phyloP scores from a whole-genome alignment of 1,140 invertebrate genomes.

The Drosophila mojavensis region DNA sequence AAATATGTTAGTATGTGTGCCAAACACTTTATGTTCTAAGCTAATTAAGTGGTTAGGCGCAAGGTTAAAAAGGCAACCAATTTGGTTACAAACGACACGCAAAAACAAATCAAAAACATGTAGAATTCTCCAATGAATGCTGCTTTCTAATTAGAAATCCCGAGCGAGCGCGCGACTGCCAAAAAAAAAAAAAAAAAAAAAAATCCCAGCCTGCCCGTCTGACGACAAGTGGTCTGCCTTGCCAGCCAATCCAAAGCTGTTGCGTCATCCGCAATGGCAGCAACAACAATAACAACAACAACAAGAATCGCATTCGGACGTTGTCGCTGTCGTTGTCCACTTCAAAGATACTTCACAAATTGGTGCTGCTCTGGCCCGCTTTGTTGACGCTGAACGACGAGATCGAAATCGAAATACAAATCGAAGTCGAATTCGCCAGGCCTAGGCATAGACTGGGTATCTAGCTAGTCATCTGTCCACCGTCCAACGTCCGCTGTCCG shows the following conservation, averaged over 20 bases:
- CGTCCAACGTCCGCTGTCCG: slow-evolving; percentile 35
- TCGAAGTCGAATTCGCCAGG: slow-evolving; percentile 41
- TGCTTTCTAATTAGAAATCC: slow-evolving; percentile 61
- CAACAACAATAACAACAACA: slow-evolving; percentile 63
- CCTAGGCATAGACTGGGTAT: slow-evolving; percentile 25
- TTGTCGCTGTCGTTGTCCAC: slow-evolving; percentile 36
- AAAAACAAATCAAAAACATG: slow-evolving; percentile 27
- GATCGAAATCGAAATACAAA: slow-evolving; percentile 67
- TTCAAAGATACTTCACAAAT: slow-evolving; percentile 77
- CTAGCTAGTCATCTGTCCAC: slow-evolving; percentile 59
- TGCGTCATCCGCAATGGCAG: slow-evolving; percentile 58
- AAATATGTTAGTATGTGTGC: not conserved
- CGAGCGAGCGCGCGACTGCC: slow-evolving; percentile 23
- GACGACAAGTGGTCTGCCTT: slow-evolving; percentile 80
- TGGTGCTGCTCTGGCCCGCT: slow-evolving; percentile 75
- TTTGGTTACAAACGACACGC: not conserved
- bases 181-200: not conserved
- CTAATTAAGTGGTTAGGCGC: slow-evolving; percentile 67
- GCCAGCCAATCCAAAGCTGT: slow-evolving; percentile 46
- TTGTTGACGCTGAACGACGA: slow-evolving; percentile 56
- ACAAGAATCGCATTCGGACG: slow-evolving; percentile 53
- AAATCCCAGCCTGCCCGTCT: slow-evolving; percentile 9
- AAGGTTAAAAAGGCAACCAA: slow-evolving; percentile 37
- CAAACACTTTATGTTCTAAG: not conserved
- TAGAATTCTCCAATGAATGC: slow-evolving; percentile 48